Percentiles rank a stretch among this genome's conserved stretches.
These are phyloP conservation scores for Gallinago media DNA, from an alignment of 2,113 vertebrate genomes.

Conservation along the genomic window DNA sequence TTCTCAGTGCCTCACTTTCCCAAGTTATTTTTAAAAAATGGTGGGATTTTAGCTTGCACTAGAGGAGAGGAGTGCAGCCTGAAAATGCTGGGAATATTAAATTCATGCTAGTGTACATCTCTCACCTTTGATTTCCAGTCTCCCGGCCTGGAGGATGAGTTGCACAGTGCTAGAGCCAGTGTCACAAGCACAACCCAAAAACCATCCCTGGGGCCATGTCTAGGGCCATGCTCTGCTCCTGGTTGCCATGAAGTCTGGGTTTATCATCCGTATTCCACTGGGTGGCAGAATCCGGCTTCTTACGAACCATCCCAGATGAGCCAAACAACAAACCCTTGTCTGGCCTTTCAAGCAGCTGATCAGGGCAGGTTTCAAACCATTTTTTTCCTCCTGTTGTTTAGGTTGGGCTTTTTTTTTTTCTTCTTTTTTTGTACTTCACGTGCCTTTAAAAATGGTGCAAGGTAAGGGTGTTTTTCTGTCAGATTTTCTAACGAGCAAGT, in stretches of 20 bases:
- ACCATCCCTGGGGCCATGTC: fast-evolving
- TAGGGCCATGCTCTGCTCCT: not conserved
- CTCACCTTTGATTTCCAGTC: not conserved
- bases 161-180: not conserved
- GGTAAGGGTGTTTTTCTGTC: not conserved
- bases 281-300: conserved; percentile 44
- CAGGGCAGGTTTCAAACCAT: not conserved
- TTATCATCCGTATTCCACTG: conserved; percentile 15
- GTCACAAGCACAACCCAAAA: not conserved
- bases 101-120: not conserved
- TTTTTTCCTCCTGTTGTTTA: not conserved
- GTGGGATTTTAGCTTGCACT: not conserved
- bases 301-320: not conserved
- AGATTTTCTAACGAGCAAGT: not conserved
- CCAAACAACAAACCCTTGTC: not conserved
- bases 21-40: not conserved
- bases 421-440: not conserved
- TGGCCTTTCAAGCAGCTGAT: not conserved
- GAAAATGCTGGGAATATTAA: not conserved
- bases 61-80: not conserved
- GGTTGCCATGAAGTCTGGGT: not conserved
- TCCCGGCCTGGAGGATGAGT: not conserved
- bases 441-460: conserved; percentile 16
- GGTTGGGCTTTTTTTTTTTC: not conserved
- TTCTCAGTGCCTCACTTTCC: conserved; percentile 29